Base-by-base conservation (phyloP, 37 sponge, comb jelly and placozoan genomes). In the Aplysina aerophoba region DNA sequence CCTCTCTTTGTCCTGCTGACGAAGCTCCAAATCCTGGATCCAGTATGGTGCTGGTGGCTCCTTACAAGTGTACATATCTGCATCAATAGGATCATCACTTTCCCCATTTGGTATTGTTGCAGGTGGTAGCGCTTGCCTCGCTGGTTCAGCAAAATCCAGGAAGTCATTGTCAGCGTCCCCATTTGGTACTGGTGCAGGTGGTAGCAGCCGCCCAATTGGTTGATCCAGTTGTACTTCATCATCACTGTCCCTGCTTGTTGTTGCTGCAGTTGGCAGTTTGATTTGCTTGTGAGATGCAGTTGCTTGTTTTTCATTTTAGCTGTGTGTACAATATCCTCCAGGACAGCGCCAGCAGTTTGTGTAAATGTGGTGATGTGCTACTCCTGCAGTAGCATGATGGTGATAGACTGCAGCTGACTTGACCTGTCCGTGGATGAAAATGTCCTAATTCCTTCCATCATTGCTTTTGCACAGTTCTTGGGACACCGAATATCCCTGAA, bases 1-100 rank as follows among this genome's bases (percentile, higher is more conserved):
- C 85, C 14, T 22, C 27, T 14, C 69, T 22, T 22, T 67, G 28
- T 67, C 69, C 19, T 67, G 19, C 69, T 67, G 25, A 22, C 27
- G 27, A 22, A 67, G 69, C 69, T 67, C 69, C 69, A 67, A 22
- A 24, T 67, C 69, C 27, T 15, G 69, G 28, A 67, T 67, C 69
- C 69, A 67, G 27, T 67, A 67, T 15, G 69, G 69, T 67, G 19
- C 69, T 67, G 69, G 69, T 67, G 69, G 69, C 27, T 67, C 27
- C 27, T 67, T n/a, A 67, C 69, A 67, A 24, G 27, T 67, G 28
- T 67, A 67, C 27, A 22, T 14, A n/a, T 67, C 69, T n/a, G n/a
- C 69, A 67, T 67, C 69, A 67, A 67, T 67, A 67, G 27, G 25
- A 24, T 24, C 27, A n/a, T n/a, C n/a, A 67, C 69, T 67, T 28